A percentile compares a stretch with the other conserved stretches of the same genome.
Conservation (phyloP, 2,888 invertebrate genomes). For the Agrotis ipsilon region DNA sequence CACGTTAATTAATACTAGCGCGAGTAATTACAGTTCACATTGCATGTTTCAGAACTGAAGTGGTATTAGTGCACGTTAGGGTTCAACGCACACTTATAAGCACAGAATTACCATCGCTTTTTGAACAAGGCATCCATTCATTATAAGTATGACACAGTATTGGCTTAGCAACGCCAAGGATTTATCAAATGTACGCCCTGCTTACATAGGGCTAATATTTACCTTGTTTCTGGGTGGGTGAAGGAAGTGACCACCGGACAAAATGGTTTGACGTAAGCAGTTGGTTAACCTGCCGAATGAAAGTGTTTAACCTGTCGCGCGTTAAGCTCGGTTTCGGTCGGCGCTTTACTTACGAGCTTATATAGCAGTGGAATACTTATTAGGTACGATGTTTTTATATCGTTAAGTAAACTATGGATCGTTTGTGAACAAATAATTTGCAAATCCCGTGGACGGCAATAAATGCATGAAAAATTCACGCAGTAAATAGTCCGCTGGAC, state of each 20-base stretch:
- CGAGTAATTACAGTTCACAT: conserved; percentile 5
- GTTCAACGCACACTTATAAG: too few relatives aligned
- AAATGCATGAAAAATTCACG: background rate
- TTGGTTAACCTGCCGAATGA: background rate
- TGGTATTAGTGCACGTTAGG: conserved; percentile 1
- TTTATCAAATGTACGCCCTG: background rate
- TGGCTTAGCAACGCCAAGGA: background rate
- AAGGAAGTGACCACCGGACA: background rate
- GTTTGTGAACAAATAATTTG: background rate
- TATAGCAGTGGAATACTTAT: too few relatives aligned
- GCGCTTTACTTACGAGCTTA: too few relatives aligned
- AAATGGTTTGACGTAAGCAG: background rate
- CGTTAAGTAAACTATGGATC: background rate
- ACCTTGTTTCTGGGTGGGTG: too few relatives aligned
- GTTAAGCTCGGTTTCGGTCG: too few relatives aligned
- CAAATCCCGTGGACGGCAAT: background rate
- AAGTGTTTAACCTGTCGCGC: background rate
- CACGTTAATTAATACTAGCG: conserved; percentile 24
- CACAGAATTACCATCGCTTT: too few relatives aligned
- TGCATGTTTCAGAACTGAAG: conserved; percentile 1
- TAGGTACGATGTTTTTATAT: background rate
- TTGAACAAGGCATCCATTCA: background rate
- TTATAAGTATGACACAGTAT: background rate
- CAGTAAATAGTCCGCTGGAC: background rate
- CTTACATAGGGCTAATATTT: too few relatives aligned